A percentile compares a stretch with the other conserved stretches of the same genome.
Evolutionary conservation across 2,888 invertebrate species (phyloP).

Genomic region (Coelogynopora nodosa): DNA sequence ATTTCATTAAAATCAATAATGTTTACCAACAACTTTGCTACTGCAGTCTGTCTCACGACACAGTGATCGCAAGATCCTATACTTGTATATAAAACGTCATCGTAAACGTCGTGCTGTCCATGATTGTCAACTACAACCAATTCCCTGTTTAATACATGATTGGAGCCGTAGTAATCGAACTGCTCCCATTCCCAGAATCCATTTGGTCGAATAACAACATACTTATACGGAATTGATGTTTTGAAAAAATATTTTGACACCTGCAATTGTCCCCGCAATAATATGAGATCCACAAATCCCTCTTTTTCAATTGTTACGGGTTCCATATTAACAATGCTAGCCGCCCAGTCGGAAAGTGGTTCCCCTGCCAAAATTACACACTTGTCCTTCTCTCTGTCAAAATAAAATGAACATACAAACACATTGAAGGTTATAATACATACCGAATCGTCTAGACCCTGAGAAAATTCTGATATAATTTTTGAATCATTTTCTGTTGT

Average conservation of each 20-base stretch:
- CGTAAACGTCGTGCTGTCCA: background rate
- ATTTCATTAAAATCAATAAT: background rate
- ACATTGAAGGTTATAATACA: too few species aligned
- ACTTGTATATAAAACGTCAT: background rate
- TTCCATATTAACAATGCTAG: background rate
- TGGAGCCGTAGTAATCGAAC: background rate
- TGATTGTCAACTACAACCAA: background rate
- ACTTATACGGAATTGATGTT: background rate
- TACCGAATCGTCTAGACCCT: too few species aligned
- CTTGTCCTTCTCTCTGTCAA: background rate
- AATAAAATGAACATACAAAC: too few species aligned
- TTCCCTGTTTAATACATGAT: background rate
- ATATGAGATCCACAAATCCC: background rate
- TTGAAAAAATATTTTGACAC: background rate
- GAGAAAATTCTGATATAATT: too few species aligned
- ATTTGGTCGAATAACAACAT: background rate
- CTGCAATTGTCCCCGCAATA: background rate
- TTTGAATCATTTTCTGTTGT: too few species aligned
- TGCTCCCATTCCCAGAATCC: background rate
- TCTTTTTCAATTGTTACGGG: background rate
- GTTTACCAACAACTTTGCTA: background rate
- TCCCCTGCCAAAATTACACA: background rate
- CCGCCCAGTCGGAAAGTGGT: background rate
- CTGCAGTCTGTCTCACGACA: background rate
- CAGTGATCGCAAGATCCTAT: background rate